phyloP scores from a whole-genome alignment of 2,888 invertebrate species.

The Stegana nigrithorax region DNA sequence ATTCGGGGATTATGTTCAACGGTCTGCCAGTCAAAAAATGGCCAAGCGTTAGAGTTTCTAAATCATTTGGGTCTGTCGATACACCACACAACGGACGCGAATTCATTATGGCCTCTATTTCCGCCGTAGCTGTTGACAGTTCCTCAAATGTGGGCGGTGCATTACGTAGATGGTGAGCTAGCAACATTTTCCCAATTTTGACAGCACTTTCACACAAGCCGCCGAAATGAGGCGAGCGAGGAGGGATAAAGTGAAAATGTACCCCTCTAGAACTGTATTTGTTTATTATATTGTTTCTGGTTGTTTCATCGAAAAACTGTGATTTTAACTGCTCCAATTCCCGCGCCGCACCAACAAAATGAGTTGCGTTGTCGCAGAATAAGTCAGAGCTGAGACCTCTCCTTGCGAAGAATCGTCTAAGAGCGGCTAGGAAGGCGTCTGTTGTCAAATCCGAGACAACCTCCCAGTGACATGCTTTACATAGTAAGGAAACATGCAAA shows the following conservation, averaged over 20 bases:
- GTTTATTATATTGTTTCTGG: too few species aligned
- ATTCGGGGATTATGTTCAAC: slow-evolving; percentile 8
- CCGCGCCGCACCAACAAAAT: slow-evolving; percentile 16
- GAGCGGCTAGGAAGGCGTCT: slow-evolving; percentile 21
- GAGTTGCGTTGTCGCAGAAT: slow-evolving; percentile 20
- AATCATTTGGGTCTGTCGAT: slow-evolving; percentile 15
- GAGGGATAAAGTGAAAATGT: background rate
- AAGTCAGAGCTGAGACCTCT: too few species aligned
- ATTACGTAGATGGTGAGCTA: background rate
- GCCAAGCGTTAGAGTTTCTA: slow-evolving; percentile 10
- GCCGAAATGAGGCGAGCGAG: slow-evolving; percentile 9
- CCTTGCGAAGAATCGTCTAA: slow-evolving; percentile 28
- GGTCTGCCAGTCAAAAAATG: slow-evolving; percentile 23
- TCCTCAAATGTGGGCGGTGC: background rate
- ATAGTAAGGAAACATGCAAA: slow-evolving; percentile 28
- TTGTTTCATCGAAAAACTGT: too few species aligned
- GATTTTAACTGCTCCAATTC: background rate
- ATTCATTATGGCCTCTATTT: slow-evolving; percentile 17
- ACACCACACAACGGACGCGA: too few species aligned
- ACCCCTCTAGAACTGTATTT: too few species aligned
- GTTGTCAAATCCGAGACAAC: slow-evolving; percentile 28
- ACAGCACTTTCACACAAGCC: slow-evolving; percentile 15
- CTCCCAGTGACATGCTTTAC: slow-evolving; percentile 35
- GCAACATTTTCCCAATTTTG: background rate
- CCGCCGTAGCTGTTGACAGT: background rate